Evolutionary conservation across 2,888 invertebrate species (phyloP).

Genomic region (Herminia tarsipennalis): DNA sequence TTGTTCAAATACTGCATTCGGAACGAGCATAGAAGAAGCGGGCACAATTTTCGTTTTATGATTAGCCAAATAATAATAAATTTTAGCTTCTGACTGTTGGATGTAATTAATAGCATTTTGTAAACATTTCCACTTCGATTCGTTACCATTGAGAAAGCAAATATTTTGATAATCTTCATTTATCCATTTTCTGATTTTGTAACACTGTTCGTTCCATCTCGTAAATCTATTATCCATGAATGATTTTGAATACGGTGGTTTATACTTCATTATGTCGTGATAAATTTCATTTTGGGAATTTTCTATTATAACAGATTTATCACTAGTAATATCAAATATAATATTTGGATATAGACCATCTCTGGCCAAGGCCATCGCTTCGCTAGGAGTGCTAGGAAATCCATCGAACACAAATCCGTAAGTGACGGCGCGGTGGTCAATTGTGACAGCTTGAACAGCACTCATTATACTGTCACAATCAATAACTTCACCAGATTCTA

Average conservation of each 20-base stretch:
- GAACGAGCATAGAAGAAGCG: constrained; percentile 82
- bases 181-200: constrained; percentile 78
- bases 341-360: constrained; percentile 85
- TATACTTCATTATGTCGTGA: constrained; percentile 57
- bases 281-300: constrained; percentile 72
- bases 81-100: constrained; percentile 64
- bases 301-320: constrained; percentile 60
- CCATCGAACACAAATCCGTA: constrained; percentile 88
- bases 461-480: constrained; percentile 75
- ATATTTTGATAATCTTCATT: constrained; percentile 84
- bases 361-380: constrained; percentile 77
- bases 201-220: constrained; percentile 67
- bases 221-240: constrained; percentile 74
- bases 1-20: constrained; percentile 80
- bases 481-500: constrained; percentile 74
- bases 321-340: constrained; percentile 80
- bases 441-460: constrained; percentile 80
- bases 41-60: constrained; percentile 77
- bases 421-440: constrained; percentile 76
- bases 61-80: constrained; percentile 82
- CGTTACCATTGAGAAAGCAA: constrained; percentile 73
- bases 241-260: constrained; percentile 63
- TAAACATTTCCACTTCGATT: constrained; percentile 85
- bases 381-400: constrained; percentile 82
- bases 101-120: constrained; percentile 67